Base-by-base conservation (phyloP, 1,140 invertebrate genomes). In the Leptinotarsa defecta region DNA sequence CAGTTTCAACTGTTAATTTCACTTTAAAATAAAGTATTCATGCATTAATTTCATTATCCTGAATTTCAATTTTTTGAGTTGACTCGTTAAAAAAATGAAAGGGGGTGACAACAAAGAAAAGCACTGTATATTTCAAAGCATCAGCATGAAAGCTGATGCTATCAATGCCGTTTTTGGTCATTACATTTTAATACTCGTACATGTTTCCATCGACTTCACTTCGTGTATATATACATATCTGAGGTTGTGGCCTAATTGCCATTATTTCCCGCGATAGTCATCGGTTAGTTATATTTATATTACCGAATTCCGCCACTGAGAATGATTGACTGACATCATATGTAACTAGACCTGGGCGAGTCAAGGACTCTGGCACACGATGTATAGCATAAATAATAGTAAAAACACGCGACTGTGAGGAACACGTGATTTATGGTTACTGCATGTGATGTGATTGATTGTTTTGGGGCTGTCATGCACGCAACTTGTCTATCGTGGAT, bases 311-410 rank as follows among this genome's bases (percentile, higher is more conserved):
- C 6, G 3, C 15, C 52, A n/a, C n/a, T 57, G 52, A 57, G 13
- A 57, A 57, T 57, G 52, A 57, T 57, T 57, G 52, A 57, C 52
- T 57, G 52, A 57, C 52, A 57, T 57, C 52, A 57, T 19, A 57
- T n/a, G 52, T n/a, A 57, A 57, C 52, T 57, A 57, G 52, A 19
- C 52, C n/a, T 57, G 52, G 52, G 52, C 0, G n/a, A 57, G 52
- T 57, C 52, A 57, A 57, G 52, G 52, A 17, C 52, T 57, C 15
- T n/a, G 52, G 15, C n/a, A 8, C 52, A 19, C 34, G 34, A 11
- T 43, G 52, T 57, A 8, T 2, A 17, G 17, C n/a, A 57, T 57
- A 57, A 57, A 57, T 57, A 57, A 57, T 57, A 15, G n/a, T 57
- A 57, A 57, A 57, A 57, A 43, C 52, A 57, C 52, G 52, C 52